Evolutionary conservation across 2,888 invertebrate genomes (phyloP).

Genomic region (Octonoba sinensis): DNA sequence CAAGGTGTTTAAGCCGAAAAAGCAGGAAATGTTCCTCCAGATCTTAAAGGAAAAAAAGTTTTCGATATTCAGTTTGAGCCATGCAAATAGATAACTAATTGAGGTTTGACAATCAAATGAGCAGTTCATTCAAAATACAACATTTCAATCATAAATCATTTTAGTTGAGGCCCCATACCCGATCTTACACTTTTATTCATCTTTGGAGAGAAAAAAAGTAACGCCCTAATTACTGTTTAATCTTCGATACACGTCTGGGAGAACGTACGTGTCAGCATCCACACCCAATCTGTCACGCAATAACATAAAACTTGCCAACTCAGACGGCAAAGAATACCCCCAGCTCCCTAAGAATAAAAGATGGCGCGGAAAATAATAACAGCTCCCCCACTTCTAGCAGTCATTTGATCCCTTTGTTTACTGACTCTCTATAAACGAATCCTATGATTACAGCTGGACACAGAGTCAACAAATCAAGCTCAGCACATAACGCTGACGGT

Average conservation of each 20-base stretch:
- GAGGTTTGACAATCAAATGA: too few species aligned
- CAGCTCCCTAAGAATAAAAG: slow-evolving; percentile 6
- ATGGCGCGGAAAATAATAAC: slow-evolving; percentile 9
- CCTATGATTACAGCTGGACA: slow-evolving; percentile 64
- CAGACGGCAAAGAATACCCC: slow-evolving; percentile 36
- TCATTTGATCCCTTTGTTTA: slow-evolving; percentile 61
- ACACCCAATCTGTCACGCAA: slow-evolving; percentile 57
- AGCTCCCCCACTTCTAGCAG: slow-evolving; percentile 21
- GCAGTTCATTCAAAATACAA: too few species aligned
- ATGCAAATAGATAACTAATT: too few species aligned
- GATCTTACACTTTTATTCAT: too few species aligned
- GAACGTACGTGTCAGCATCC: slow-evolving; percentile 32
- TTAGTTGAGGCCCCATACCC: too few species aligned
- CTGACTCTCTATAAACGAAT: slow-evolving; percentile 54
- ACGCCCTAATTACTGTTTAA: too few species aligned
- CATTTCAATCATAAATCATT: too few species aligned
- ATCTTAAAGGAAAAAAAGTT: too few species aligned
- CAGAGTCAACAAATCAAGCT: slow-evolving; percentile 57
- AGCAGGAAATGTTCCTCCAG: too few species aligned
- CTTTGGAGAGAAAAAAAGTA: too few species aligned
- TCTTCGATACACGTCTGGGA: slow-evolving; percentile 14
- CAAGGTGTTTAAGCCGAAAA: too few species aligned
- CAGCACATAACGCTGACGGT: slow-evolving; percentile 56
- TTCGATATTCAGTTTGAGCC: too few species aligned
- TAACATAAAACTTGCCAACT: slow-evolving; percentile 13